Base-by-base conservation (phyloP, 2,888 invertebrate species). In the Plagodis dolabraria region DNA sequence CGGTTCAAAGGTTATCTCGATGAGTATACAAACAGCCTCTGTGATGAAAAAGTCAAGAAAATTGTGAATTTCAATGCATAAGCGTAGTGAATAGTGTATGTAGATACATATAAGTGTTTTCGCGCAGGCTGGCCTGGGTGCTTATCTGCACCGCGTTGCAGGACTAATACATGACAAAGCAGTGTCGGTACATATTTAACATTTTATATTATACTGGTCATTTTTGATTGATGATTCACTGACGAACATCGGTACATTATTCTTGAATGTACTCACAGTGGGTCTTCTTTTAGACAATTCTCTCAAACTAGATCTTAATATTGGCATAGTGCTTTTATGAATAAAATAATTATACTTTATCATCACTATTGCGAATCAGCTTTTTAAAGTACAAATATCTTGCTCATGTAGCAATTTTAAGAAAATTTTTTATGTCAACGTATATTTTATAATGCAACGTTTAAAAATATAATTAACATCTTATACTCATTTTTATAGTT, bases 341-440 rank as follows among this genome's bases (percentile, higher is more conserved):
- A 57, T 61, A 53, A 60, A 52, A 54, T 66, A 67, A 59, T 66
- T 68, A 64, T 69, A 70, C 71, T 70, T 69, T 22, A 22, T 22
- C 76, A 79, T 78, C 77, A 78, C 76, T 75, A 67, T 72, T 53
- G 67, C 71, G 75, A 78, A 79, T 74, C 77, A 77, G 75, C 76
- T 79, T 75, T 71, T 75, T 72, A 82, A 88, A 91, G 92, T 92
- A 92, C 91, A 92, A 91, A 92, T 83, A 79, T 76, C 77, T 88
- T 91, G 92, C 92, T 92, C 91, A 91, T 70, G 83, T 88, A 87
- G 87, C 89, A 85, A 82, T 81, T 82, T 80, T 87, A 87, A 83
- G 85, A 73, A 71, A 74, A 12, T 43, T 7, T 38, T 83, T 80
- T 45, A 81, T 77, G 80, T 79, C 73, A 74, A 76, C 72, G 73